Percentiles rank a stretch among this genome's conserved stretches.
Evolutionary conservation across 2,888 invertebrate species (phyloP).

Genomic region (Eupsilia transversa): DNA sequence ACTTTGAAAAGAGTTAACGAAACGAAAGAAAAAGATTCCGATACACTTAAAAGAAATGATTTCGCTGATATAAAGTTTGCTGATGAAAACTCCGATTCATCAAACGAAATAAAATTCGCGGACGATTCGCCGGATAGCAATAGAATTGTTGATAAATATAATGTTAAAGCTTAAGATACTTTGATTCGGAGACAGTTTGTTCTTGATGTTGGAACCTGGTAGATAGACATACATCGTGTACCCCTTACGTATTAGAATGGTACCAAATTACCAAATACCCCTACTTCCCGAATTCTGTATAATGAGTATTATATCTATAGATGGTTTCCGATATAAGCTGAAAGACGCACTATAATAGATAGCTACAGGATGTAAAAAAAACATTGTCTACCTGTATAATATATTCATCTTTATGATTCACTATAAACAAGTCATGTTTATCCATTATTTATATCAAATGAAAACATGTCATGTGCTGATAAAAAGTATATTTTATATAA

Average conservation of each 20-base stretch:
- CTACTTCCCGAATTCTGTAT: not conserved
- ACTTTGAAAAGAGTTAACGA: slow-evolving; percentile 92
- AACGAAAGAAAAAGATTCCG: slow-evolving; percentile 91
- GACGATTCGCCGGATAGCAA: slow-evolving; percentile 89
- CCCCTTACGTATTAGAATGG: slow-evolving; percentile 48
- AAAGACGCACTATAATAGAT: not conserved
- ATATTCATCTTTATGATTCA: not conserved
- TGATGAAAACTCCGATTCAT: slow-evolving; percentile 92
- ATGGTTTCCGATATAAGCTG: not conserved
- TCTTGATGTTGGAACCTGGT: slow-evolving; percentile 59
- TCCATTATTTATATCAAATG: not conserved
- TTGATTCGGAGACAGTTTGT: slow-evolving; percentile 32
- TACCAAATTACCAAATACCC: not conserved
- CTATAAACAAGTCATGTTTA: not conserved
- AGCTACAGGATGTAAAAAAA: not conserved
- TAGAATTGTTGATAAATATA: slow-evolving; percentile 83
- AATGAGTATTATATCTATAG: not conserved
- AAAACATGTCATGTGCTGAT: too few species aligned
- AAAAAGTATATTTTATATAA: slow-evolving; percentile 31
- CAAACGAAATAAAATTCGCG: slow-evolving; percentile 86
- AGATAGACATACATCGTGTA: slow-evolving; percentile 49
- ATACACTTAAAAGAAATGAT: slow-evolving; percentile 90
- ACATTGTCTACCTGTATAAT: not conserved
- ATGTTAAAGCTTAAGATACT: slow-evolving; percentile 78
- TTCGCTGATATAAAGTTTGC: slow-evolving; percentile 93